Conservation (phyloP, 2,888 invertebrate species). For the Kuschelorhynchus macadamiae region DNA sequence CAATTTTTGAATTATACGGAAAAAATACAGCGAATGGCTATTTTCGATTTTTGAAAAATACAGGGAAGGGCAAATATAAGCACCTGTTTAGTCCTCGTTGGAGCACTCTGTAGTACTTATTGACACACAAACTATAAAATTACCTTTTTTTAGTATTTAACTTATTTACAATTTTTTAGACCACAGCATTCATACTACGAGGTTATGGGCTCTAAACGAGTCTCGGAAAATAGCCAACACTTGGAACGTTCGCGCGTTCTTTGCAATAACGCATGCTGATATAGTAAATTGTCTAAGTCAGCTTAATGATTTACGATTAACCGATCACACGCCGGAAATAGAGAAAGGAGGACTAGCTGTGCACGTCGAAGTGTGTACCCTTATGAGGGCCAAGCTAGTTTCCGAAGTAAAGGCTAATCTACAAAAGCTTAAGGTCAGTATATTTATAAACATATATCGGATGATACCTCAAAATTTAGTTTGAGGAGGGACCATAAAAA, state of each 20-base stretch:
- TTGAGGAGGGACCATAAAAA: no score
- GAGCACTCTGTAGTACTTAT: no score
- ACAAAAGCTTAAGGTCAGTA: conserved; percentile 78
- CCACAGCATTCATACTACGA: conserved; percentile 84
- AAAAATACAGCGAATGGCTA: no score
- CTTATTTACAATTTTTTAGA: conserved; percentile 69
- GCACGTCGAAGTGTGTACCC: conserved; percentile 84
- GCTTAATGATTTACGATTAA: conserved; percentile 72
- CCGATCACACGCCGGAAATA: conserved; percentile 74
- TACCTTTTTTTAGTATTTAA: background rate
- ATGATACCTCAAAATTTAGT: no score
- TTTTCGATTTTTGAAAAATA: no score
- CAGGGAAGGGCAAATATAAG: no score
- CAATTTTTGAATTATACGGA: no score
- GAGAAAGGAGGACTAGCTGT: conserved; percentile 75
- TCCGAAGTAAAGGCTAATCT: conserved; percentile 85
- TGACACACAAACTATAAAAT: background rate
- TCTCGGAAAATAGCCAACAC: conserved; percentile 79
- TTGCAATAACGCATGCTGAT: conserved; percentile 77
- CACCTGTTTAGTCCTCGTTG: no score
- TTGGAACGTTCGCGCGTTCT: conserved; percentile 84
- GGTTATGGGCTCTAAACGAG: conserved; percentile 83
- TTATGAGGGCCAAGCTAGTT: conserved; percentile 84
- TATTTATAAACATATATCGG: no score
- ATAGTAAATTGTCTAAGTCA: conserved; percentile 76